These are phyloP conservation scores for Percopsis transmontana DNA, from an alignment of 2,113 vertebrate species.

Conservation along the genomic window DNA sequence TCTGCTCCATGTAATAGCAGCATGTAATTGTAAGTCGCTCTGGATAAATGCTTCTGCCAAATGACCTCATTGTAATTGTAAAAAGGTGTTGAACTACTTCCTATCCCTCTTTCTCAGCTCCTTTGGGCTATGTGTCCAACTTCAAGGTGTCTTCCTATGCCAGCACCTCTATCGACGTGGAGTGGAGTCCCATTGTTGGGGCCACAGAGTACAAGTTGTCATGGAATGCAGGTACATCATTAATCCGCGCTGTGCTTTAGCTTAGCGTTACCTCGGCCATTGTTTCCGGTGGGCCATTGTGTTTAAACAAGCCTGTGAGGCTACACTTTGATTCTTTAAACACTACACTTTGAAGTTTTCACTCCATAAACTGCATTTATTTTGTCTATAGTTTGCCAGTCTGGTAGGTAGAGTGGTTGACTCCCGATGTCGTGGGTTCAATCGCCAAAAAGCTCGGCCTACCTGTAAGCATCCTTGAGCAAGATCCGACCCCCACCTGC, in stretches of 20 bases:
- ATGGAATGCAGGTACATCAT: slow-evolving; percentile 74
- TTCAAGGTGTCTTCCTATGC: slow-evolving; percentile 84
- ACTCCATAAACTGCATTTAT: background rate
- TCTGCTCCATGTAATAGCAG: no score
- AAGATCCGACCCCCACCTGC: no score
- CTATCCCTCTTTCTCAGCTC: slow-evolving; percentile 71
- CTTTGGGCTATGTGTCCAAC: slow-evolving; percentile 86
- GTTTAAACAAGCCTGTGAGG: background rate
- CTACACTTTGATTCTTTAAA: background rate
- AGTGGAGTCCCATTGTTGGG: slow-evolving; percentile 83
- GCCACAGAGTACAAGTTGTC: slow-evolving; percentile 86
- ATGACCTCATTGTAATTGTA: no score
- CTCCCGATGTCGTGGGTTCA: no score
- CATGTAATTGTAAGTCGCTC: no score
- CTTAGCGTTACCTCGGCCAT: background rate
- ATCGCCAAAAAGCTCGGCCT: no score
- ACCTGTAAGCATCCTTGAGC: no score
- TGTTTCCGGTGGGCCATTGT: background rate
- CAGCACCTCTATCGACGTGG: slow-evolving; percentile 78
- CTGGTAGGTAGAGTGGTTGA: background rate
- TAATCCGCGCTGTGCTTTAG: background rate
- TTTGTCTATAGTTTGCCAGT: background rate
- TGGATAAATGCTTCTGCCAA: no score
- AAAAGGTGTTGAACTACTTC: background rate
- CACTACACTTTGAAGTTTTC: background rate